Base-by-base conservation (phyloP, 2,888 invertebrate genomes). In the Zaprionus lineosus region DNA sequence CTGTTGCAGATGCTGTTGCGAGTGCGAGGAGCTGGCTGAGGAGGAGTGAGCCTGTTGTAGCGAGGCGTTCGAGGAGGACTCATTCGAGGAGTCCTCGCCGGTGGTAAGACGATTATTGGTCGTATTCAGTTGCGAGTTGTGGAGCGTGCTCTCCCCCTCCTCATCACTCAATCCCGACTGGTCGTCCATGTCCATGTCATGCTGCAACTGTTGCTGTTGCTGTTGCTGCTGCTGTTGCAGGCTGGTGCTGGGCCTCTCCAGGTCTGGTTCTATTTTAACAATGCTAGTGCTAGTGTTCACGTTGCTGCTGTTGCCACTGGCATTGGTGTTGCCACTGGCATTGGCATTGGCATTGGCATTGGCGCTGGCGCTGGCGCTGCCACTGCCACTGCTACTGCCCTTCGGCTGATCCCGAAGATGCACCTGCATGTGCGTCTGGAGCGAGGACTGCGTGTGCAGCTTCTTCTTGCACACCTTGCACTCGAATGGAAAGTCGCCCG, bases 401-500 rank as follows among this genome's bases (percentile, higher is more conserved):
- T 73, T 46, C 24, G 86, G 78, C 66, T 89, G 88, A 77, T 88
- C 88, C 28, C 87, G 75, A 57, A 89, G 75, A 84, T 90, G 90
- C 46, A 88, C 89, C 65, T 89, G 89, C 86, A 90, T 87, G 53
- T 90, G 90, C 6, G 89, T 89, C 64, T 89, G 88, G 65, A 89
- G 78, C 56, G 89, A 89, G 12, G 89, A 88, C 40, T 89, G 89
- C 18, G 90, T 90, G 43, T 89, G 89, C 53, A 90, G 74, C 72
- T 89, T 89, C 72, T 89, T 89, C 53, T 88, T 88, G 62, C 90
- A 90, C 44, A 89, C 75, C 37, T 88, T 89, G 57, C 90, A 90
- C 76, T 89, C 89, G 33, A 88, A 89, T 24, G 90, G 90, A 64
- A 89, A 89, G 26, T 89, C 89, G 1, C 90, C 90, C 1, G 89